phyloP scores from a whole-genome alignment of 2,113 vertebrate genomes.

The Ailuropoda melanoleuca region DNA sequence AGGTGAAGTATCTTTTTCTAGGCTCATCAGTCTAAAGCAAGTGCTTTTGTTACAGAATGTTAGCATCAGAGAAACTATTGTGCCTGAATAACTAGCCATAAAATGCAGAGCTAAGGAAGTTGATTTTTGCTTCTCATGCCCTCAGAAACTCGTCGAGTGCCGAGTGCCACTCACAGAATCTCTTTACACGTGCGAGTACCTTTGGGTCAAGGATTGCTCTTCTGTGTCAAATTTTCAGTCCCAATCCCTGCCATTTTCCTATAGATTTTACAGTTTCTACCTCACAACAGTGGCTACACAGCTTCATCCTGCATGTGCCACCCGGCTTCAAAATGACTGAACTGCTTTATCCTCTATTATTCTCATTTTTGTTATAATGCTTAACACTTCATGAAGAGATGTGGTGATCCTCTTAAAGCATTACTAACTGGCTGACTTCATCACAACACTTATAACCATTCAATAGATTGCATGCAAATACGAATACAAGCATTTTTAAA shows the following conservation, averaged over 20 bases:
- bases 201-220: not conserved
- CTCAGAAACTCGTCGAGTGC: not conserved
- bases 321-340: not conserved
- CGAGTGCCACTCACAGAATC: not conserved
- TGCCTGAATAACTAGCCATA: not conserved
- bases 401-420: not conserved
- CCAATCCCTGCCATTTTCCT: too few relatives aligned
- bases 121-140: not conserved
- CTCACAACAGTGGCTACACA: not conserved
- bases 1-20: not conserved
- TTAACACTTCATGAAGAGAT: not conserved
- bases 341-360: not conserved
- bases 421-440: not conserved
- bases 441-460: not conserved
- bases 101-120: not conserved
- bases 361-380: not conserved
- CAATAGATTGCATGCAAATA: not conserved
- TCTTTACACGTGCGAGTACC: not conserved
- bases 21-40: not conserved
- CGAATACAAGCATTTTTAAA: not conserved
- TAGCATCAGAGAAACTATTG: not conserved
- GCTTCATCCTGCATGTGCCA: not conserved
- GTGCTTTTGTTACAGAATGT: not conserved
- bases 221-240: rapidly evolving
- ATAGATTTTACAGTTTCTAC: not conserved